Evolutionary conservation across 2,888 invertebrate species (phyloP).

Genomic region (Asteroscopus sphinx): DNA sequence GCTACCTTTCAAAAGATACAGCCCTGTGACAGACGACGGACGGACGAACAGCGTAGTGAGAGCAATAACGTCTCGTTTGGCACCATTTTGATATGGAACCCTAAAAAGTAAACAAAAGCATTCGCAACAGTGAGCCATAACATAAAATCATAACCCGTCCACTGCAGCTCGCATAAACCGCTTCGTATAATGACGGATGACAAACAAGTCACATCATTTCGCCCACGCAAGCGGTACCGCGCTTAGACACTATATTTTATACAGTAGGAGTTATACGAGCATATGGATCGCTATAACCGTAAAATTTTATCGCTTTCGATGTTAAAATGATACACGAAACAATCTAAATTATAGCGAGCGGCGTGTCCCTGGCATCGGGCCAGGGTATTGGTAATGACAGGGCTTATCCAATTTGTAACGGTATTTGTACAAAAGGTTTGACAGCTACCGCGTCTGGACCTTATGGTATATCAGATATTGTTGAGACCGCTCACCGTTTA

Average conservation of each 20-base stretch:
- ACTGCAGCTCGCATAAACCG: slow-evolving; percentile 33
- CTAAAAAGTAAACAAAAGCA: slow-evolving; percentile 49
- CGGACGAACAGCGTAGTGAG: no score
- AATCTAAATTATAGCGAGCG: slow-evolving; percentile 85
- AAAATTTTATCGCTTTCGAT: slow-evolving; percentile 88
- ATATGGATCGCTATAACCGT: slow-evolving; percentile 85
- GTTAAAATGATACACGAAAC: slow-evolving; percentile 89
- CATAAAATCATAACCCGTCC: slow-evolving; percentile 45
- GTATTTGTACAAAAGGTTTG: slow-evolving; percentile 69
- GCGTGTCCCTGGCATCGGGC: slow-evolving; percentile 79
- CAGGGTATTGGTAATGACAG: slow-evolving; percentile 83
- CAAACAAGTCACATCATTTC: slow-evolving; percentile 41
- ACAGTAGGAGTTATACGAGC: slow-evolving; percentile 69
- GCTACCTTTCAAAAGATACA: no score
- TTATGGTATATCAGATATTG: slow-evolving; percentile 40
- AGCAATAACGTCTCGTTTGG: no score
- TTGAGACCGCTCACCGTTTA: slow-evolving; percentile 8
- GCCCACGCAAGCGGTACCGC: slow-evolving; percentile 36
- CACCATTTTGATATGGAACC: no score
- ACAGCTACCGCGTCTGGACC: slow-evolving; percentile 58
- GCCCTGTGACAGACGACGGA: no score
- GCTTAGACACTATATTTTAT: slow-evolving; percentile 74
- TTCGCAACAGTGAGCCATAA: slow-evolving; percentile 42
- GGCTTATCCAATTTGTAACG: slow-evolving; percentile 81
- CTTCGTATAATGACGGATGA: slow-evolving; percentile 49